Evolutionary conservation across 2,888 invertebrate species (phyloP).

Genomic region (Syrphus vitripennis): DNA sequence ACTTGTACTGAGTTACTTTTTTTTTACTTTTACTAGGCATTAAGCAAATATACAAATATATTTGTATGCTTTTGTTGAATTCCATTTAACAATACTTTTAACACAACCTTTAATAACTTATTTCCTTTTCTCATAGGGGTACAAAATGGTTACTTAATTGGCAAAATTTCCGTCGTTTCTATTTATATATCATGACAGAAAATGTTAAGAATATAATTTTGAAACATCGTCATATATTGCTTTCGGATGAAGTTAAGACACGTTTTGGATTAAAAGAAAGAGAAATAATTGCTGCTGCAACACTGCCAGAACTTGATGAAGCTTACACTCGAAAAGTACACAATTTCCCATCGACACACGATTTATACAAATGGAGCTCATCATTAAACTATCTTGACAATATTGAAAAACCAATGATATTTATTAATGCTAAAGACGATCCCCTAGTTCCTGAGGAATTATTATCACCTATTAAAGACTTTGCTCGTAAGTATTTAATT

Average conservation of each 20-base stretch:
- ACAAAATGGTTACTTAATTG: conserved; percentile 91
- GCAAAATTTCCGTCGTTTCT: conserved; percentile 94
- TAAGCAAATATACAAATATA: too few relatives aligned
- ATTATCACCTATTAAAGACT: conserved; percentile 87
- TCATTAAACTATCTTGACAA: conserved; percentile 90
- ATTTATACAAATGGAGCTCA: conserved; percentile 93
- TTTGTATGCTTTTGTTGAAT: too few relatives aligned
- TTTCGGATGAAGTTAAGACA: conserved; percentile 88
- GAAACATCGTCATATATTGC: conserved; percentile 89
- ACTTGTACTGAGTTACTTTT: too few relatives aligned
- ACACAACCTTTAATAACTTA: background rate
- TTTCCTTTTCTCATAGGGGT: conserved; percentile 83
- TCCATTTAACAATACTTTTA: too few relatives aligned
- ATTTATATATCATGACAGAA: conserved; percentile 96
- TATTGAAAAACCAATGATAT: conserved; percentile 93
- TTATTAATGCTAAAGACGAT: conserved; percentile 95
- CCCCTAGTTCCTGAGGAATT: conserved; percentile 93
- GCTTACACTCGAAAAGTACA: conserved; percentile 91
- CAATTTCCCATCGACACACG: conserved; percentile 89
- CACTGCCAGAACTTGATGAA: conserved; percentile 93
- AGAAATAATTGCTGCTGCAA: conserved; percentile 92
- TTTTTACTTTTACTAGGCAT: too few relatives aligned
- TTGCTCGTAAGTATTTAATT: conserved; percentile 85
- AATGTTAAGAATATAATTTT: conserved; percentile 93
- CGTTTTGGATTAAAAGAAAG: conserved; percentile 88